phyloP scores from a whole-genome alignment of 2,888 invertebrate genomes.

The Cephus sareptanus region DNA sequence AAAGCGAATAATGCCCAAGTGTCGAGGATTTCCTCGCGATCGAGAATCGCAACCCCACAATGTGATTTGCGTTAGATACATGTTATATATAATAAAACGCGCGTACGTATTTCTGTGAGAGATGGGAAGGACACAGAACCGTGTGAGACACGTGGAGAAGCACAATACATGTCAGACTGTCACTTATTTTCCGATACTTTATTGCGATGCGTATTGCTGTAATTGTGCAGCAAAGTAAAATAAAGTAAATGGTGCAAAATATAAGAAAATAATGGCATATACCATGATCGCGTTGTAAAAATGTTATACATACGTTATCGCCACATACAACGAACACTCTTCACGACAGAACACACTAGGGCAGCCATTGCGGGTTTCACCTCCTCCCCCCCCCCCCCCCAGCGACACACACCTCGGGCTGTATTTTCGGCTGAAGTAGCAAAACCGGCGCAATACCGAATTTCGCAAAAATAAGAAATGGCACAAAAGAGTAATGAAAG shows the following conservation, averaged over 20 bases:
- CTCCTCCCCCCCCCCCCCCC: too few species aligned
- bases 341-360: not conserved
- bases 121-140: not conserved
- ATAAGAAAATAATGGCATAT: not conserved
- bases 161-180: constrained; percentile 47
- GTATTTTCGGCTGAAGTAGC: constrained; percentile 29
- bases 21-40: constrained; percentile 39
- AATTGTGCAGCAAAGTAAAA: constrained; percentile 16
- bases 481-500: not conserved
- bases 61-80: constrained; percentile 39
- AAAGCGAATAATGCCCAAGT: not conserved
- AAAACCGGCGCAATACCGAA: not conserved
- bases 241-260: constrained; percentile 34
- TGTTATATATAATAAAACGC: constrained; percentile 4
- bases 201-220: constrained; percentile 20
- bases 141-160: not conserved
- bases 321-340: constrained; percentile 50
- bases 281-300: not conserved
- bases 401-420: constrained; percentile 24
- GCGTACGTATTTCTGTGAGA: not conserved
- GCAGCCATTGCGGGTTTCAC: not conserved
- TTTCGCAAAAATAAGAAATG: not conserved
- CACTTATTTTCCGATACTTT: constrained; percentile 60
- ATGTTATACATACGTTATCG: not conserved
- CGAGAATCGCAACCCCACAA: constrained; percentile 36